These are phyloP conservation scores for Theristicus caerulescens DNA, from an alignment of 2,113 vertebrate genomes.

Conservation along the genomic window DNA sequence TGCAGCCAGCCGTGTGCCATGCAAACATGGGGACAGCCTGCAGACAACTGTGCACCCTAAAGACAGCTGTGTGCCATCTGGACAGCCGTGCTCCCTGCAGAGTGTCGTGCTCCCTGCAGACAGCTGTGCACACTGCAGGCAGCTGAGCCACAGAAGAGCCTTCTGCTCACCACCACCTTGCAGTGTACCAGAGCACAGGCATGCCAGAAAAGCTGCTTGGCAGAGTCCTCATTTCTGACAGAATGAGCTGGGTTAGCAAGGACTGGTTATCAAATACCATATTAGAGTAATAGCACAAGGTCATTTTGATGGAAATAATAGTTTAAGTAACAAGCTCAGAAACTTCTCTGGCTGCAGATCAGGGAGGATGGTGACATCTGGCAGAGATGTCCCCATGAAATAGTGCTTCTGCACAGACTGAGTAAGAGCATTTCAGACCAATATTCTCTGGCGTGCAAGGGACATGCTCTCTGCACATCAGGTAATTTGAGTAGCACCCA, in stretches of 20 bases:
- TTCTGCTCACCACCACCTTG: not conserved
- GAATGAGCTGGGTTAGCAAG: not conserved
- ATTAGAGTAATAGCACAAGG: not conserved
- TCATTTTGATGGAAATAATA: not conserved
- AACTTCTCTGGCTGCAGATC: not conserved
- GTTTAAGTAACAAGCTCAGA: not conserved
- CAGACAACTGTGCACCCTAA: not conserved
- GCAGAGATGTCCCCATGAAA: not conserved
- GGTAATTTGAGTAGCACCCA: not conserved
- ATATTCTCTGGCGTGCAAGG: not conserved
- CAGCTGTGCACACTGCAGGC: not conserved
- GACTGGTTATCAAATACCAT: not conserved
- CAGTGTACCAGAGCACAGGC: not conserved
- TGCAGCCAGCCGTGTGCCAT: not conserved
- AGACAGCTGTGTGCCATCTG: not conserved
- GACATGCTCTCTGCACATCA: not conserved
- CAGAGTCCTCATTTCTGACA: not conserved
- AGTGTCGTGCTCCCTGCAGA: not conserved
- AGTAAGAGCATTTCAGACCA: not conserved
- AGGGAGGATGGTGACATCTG: not conserved
- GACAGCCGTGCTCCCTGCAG: not conserved
- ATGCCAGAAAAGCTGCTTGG: not conserved
- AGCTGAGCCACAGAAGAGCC: not conserved
- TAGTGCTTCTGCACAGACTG: not conserved
- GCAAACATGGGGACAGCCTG: not conserved